A percentile compares a stretch with the other conserved stretches of the same genome.
These are phyloP conservation scores for Diarsia brunnea DNA, from an alignment of 2,888 invertebrate genomes.

Conservation along the genomic window DNA sequence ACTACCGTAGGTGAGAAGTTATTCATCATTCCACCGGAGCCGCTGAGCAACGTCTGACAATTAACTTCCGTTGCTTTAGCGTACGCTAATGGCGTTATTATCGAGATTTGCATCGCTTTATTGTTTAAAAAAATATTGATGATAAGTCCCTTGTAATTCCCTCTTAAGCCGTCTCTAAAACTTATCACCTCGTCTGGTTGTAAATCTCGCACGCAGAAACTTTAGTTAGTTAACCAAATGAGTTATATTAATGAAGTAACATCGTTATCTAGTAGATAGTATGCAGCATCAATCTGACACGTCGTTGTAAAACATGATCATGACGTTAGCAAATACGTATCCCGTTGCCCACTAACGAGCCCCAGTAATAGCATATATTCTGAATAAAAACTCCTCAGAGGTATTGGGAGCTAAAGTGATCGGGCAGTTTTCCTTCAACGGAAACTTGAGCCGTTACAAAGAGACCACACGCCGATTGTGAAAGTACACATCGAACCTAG, in stretches of 20 bases:
- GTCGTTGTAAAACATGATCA: slow-evolving; percentile 63
- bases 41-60: slow-evolving; percentile 77
- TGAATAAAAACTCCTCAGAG: slow-evolving; percentile 58
- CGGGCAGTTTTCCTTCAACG: slow-evolving; percentile 39
- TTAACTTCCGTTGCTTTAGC: slow-evolving; percentile 84
- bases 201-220: slow-evolving; percentile 12
- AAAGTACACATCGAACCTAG: slow-evolving; percentile 16
- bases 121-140: slow-evolving; percentile 51
- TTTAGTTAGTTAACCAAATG: slow-evolving; percentile 51
- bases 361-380: slow-evolving; percentile 52
- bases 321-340: slow-evolving; percentile 64
- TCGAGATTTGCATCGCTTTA: slow-evolving; percentile 74
- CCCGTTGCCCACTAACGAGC: slow-evolving; percentile 66
- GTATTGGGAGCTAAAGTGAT: slow-evolving; percentile 57
- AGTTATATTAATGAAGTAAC: slow-evolving; percentile 48
- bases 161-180: slow-evolving; percentile 1
- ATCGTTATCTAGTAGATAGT: slow-evolving; percentile 39
- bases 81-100: slow-evolving; percentile 82
- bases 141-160: slow-evolving; percentile 11
- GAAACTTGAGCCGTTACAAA: slow-evolving; percentile 35
- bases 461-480: slow-evolving; percentile 40
- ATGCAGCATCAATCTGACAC: slow-evolving; percentile 55
- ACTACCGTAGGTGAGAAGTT: slow-evolving; percentile 80
- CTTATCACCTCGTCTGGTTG: not conserved
- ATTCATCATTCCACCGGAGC: slow-evolving; percentile 75